Evolutionary conservation across 2,113 vertebrate genomes (phyloP).

Genomic region (Chamaetylas fuelleborni): DNA sequence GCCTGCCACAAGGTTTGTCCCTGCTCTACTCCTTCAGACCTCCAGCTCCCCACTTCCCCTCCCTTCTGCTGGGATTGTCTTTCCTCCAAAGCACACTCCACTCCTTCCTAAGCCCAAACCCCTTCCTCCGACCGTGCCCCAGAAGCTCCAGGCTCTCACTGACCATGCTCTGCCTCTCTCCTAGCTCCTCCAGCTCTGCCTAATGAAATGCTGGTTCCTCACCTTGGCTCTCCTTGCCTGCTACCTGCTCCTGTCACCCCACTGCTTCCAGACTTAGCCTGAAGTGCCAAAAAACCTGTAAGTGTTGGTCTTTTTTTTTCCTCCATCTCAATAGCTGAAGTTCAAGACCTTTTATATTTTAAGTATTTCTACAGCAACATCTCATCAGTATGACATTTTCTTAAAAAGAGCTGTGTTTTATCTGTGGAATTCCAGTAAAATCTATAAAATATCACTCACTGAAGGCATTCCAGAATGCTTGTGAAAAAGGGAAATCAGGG

Average conservation of each 20-base stretch:
- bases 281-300: background rate
- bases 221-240: background rate
- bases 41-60: background rate
- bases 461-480: background rate
- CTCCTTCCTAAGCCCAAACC: background rate
- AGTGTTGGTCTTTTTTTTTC: background rate
- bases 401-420: background rate
- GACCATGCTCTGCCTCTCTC: background rate
- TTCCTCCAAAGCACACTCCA: background rate
- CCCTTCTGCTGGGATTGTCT: background rate
- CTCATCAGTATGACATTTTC: background rate
- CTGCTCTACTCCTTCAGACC: background rate
- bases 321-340: background rate
- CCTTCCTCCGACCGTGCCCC: background rate
- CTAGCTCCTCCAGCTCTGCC: background rate
- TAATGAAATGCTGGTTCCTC: background rate
- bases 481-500: background rate
- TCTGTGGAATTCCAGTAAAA: background rate
- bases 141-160: background rate
- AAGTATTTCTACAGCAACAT: slow-evolving; percentile 16
- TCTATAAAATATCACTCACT: background rate
- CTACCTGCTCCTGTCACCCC: background rate
- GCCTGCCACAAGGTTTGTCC: background rate
- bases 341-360: background rate
- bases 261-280: background rate